phyloP scores from a whole-genome alignment of 2,888 invertebrate genomes.

The Orthonevra nobilis region DNA sequence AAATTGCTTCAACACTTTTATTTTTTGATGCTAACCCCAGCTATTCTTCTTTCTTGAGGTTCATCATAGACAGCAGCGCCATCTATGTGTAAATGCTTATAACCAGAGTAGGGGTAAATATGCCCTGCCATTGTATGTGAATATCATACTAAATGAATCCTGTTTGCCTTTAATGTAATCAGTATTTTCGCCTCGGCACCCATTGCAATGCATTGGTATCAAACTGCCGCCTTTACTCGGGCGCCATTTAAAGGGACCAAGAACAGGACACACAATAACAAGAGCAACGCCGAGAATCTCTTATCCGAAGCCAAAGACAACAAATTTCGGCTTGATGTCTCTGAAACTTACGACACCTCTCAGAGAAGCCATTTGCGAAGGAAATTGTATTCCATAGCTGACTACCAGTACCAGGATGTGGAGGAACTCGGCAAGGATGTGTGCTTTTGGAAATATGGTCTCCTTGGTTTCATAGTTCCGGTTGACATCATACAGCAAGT shows the following conservation, averaged over 20 bases:
- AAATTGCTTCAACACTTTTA: conserved; percentile 49
- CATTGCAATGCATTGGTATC: conserved; percentile 40
- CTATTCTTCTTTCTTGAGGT: neutral
- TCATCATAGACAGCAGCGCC: conserved; percentile 24
- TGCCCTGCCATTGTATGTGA: conserved; percentile 50
- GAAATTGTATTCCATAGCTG: conserved; percentile 43
- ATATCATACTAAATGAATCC: conserved; percentile 61
- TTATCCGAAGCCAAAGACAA: conserved; percentile 18
- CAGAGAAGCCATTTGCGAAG: conserved; percentile 31
- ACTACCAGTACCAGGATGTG: conserved; percentile 30
- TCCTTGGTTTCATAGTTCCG: conserved; percentile 23
- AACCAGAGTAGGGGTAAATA: conserved; percentile 10
- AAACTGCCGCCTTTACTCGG: conserved; percentile 55
- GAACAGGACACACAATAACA: conserved; percentile 13
- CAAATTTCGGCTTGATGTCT: conserved; percentile 44
- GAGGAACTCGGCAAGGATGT: neutral
- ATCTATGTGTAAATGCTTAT: neutral
- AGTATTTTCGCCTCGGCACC: conserved; percentile 27
- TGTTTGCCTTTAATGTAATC: conserved; percentile 59
- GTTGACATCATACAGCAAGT: conserved; percentile 49
- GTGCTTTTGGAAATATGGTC: neutral
- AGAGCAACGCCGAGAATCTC: conserved; percentile 36
- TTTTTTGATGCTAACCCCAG: neutral
- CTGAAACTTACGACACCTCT: conserved; percentile 28
- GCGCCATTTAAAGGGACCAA: conserved; percentile 1